Evolutionary conservation across 1,140 invertebrate genomes (phyloP).

Genomic region (Hesperophylax magnus): DNA sequence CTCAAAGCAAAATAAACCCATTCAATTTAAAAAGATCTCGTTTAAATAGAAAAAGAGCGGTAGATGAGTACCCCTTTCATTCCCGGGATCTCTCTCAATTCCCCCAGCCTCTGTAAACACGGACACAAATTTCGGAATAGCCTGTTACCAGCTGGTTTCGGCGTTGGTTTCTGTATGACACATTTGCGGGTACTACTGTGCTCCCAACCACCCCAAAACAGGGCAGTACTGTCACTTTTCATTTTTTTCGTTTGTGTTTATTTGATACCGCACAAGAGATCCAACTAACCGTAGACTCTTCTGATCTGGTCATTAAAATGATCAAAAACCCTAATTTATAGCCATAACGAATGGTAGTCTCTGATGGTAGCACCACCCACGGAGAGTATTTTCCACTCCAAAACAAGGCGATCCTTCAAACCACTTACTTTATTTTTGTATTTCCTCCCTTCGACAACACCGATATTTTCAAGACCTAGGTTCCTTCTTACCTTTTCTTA

Average conservation of each 20-base stretch:
- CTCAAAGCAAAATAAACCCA: constrained; percentile 16
- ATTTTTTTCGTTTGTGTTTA: neutral
- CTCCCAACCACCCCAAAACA: neutral
- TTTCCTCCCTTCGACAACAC: no score
- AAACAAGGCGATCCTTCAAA: no score
- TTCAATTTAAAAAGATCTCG: constrained; percentile 31
- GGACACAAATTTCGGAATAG: neutral
- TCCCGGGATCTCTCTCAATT: neutral
- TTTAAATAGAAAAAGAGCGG: constrained; percentile 26
- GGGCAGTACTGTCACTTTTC: neutral
- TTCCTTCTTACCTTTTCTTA: neutral
- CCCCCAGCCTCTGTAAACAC: neutral
- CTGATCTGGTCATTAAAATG: neutral
- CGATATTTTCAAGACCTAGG: no score
- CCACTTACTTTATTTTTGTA: neutral
- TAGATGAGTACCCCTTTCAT: constrained; percentile 12
- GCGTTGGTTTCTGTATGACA: constrained; percentile 12
- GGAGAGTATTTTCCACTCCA: no score
- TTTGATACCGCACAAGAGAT: neutral
- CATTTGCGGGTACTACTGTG: constrained; percentile 16
- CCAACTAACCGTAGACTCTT: neutral
- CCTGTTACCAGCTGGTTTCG: constrained; percentile 22
- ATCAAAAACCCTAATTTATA: neutral
- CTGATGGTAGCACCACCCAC: no score
- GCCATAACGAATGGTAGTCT: no score